Evolutionary conservation across 1,140 invertebrate genomes (phyloP).

Genomic region (Ephestia elutella): DNA sequence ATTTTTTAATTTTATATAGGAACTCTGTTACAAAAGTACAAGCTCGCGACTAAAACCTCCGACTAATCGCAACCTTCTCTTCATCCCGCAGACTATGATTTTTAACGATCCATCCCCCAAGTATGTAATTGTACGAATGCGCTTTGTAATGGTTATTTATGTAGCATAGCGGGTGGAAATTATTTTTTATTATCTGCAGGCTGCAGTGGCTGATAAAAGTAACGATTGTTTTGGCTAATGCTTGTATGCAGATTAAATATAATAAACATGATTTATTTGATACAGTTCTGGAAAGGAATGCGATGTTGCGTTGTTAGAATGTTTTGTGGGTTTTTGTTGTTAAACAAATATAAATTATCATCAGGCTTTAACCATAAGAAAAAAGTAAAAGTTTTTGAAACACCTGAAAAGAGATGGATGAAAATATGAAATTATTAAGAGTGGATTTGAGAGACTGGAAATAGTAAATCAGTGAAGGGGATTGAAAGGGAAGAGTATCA

Average conservation of each 20-base stretch:
- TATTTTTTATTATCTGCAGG: constrained; percentile 50
- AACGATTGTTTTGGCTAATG: constrained; percentile 3
- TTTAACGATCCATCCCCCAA: constrained; percentile 37
- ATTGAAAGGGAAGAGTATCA: too few relatives aligned
- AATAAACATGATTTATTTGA: neutral
- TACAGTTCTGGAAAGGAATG: neutral
- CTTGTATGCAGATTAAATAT: constrained; percentile 1
- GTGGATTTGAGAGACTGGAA: too few relatives aligned
- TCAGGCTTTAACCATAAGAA: too few relatives aligned
- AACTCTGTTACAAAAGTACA: neutral
- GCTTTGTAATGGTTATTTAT: constrained; percentile 46
- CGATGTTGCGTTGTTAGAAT: too few relatives aligned
- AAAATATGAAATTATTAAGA: too few relatives aligned
- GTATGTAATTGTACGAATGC: constrained; percentile 46
- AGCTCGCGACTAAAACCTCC: constrained; percentile 6
- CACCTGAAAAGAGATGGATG: too few relatives aligned
- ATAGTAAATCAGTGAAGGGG: too few relatives aligned
- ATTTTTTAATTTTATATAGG: too few relatives aligned
- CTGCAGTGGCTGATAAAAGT: neutral
- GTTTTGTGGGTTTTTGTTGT: too few relatives aligned
- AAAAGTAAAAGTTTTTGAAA: too few relatives aligned
- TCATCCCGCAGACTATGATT: constrained; percentile 33
- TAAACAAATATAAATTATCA: too few relatives aligned
- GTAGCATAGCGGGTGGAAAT: constrained; percentile 32
- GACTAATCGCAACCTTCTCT: constrained; percentile 7